These are phyloP conservation scores for Erinaceus europaeus DNA, from an alignment of 2,113 vertebrate genomes.

Conservation along the genomic window DNA sequence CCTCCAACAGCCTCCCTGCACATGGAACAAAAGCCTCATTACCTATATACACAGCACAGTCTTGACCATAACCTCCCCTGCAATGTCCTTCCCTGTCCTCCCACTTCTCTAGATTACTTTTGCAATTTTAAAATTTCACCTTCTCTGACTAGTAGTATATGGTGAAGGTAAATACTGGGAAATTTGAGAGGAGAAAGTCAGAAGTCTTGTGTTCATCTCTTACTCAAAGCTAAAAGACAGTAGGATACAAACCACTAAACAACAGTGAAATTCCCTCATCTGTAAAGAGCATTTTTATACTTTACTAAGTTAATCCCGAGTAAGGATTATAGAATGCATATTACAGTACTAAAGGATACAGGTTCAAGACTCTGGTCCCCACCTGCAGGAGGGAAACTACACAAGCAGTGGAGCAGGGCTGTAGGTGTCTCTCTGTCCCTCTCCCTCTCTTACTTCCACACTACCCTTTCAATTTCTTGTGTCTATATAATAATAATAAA, in stretches of 20 bases:
- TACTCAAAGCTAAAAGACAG: neutral
- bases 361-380: too few species aligned
- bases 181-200: neutral
- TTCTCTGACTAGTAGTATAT: neutral
- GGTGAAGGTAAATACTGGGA: neutral
- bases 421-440: too few species aligned
- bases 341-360: too few species aligned
- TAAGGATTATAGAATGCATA: too few species aligned
- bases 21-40: too few species aligned
- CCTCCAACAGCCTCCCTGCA: neutral
- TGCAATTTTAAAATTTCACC: neutral
- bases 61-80: neutral
- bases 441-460: too few species aligned
- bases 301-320: too few species aligned
- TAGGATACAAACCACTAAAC: neutral
- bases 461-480: too few species aligned
- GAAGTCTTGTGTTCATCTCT: neutral
- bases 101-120: neutral
- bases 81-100: neutral
- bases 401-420: too few species aligned
- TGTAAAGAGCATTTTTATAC: too few species aligned
- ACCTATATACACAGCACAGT: neutral
- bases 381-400: too few species aligned
- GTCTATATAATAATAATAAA: too few species aligned
- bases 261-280: neutral